Evolutionary conservation across 2,113 vertebrate genomes (phyloP).

Genomic region (Thinocorus orbignyianus): DNA sequence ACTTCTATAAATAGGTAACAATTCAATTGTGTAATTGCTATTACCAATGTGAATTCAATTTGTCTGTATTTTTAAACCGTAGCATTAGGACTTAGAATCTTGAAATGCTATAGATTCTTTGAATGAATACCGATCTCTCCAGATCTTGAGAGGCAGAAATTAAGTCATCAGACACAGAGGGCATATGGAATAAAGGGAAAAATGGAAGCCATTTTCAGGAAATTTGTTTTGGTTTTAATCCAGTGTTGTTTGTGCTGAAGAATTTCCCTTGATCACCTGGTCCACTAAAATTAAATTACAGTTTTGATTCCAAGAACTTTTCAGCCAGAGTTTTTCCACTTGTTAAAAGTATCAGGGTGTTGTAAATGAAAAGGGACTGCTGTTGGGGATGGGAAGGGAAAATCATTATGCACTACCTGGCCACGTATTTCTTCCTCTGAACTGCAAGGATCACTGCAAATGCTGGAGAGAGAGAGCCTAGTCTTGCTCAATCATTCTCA

Average conservation of each 20-base stretch:
- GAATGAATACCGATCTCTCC: neutral
- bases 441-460: neutral
- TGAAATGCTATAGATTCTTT: neutral
- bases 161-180: conserved; percentile 5
- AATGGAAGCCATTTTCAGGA: neutral
- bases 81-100: conserved; percentile 3
- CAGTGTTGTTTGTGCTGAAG: neutral
- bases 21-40: conserved; percentile 50
- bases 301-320: neutral
- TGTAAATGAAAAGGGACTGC: neutral
- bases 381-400: neutral
- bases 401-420: neutral
- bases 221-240: conserved; percentile 13
- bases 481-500: neutral
- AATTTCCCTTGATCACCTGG: neutral
- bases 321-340: neutral
- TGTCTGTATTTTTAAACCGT: conserved; percentile 45
- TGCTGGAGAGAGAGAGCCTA: neutral
- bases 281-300: neutral
- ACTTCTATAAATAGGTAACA: conserved; percentile 49
- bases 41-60: conserved; percentile 52
- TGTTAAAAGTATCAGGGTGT: neutral
- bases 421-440: neutral
- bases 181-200: neutral
- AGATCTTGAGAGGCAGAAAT: conserved; percentile 16